phyloP scores from a whole-genome alignment of 2,888 invertebrate genomes.

The Chalcis sispes region DNA sequence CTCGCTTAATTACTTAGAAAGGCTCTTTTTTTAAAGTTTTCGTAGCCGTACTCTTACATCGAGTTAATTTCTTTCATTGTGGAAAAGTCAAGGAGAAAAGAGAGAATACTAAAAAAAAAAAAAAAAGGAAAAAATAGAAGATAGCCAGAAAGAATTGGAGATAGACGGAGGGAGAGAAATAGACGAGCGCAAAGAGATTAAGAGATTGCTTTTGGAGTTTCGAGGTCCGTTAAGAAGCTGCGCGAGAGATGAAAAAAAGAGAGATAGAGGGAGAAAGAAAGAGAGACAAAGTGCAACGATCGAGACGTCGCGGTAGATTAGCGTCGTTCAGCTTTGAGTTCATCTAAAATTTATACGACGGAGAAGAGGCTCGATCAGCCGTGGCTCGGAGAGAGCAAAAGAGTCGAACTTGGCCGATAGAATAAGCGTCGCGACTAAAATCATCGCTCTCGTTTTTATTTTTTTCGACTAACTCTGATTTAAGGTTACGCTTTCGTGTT shows the following conservation, averaged over 20 bases:
- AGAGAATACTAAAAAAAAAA: constrained; percentile 1
- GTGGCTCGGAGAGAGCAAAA: constrained; percentile 9
- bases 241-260: neutral
- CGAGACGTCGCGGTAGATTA: constrained; percentile 55
- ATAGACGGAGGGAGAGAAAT: neutral
- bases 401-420: constrained; percentile 46
- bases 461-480: constrained; percentile 46
- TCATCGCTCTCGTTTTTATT: no score
- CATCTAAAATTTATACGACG: constrained; percentile 53
- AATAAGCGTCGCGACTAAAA: no score
- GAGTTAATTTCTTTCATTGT: constrained; percentile 54
- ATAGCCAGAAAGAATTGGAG: constrained; percentile 16
- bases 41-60: constrained; percentile 19
- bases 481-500: constrained; percentile 24
- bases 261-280: neutral
- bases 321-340: constrained; percentile 53
- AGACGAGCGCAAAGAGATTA: constrained; percentile 45
- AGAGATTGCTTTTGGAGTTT: constrained; percentile 52
- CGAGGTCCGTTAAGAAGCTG: neutral
- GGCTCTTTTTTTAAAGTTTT: constrained; percentile 45
- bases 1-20: constrained; percentile 50
- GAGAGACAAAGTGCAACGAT: constrained; percentile 40
- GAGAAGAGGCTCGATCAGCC: constrained; percentile 45
- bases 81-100: constrained; percentile 40
- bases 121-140: neutral